Evolutionary conservation across 2,797 vertebrate genomes (phyloP).

Genomic region (Dryobates pubescens): DNA sequence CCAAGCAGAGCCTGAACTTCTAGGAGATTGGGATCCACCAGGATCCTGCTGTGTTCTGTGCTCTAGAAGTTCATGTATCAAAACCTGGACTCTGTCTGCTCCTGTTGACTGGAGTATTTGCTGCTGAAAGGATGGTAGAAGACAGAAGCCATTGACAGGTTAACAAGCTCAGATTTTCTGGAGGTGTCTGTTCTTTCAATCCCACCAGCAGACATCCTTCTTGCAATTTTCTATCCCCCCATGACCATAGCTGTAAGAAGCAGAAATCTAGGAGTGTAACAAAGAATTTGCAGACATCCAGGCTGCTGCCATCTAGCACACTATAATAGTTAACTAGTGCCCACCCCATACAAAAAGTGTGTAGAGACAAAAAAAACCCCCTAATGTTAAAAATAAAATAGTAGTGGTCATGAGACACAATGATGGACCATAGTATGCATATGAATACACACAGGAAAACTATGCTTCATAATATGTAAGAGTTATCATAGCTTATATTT

Average conservation of each 20-base stretch:
- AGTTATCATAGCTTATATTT: not conserved
- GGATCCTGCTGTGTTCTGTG: not conserved
- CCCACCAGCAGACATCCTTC: not conserved
- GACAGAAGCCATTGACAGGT: not conserved
- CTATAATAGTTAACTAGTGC: not conserved
- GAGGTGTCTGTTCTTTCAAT: not conserved
- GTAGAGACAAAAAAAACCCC: not conserved
- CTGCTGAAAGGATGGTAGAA: not conserved
- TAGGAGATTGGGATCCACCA: not conserved
- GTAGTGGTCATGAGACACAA: not conserved
- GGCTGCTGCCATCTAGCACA: not conserved
- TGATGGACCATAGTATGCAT: not conserved
- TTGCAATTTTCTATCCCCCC: rapidly evolving
- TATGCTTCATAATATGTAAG: not conserved
- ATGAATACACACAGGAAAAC: not conserved
- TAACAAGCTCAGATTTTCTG: not conserved
- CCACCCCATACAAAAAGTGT: not conserved
- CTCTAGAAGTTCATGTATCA: not conserved
- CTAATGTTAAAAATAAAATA: not conserved
- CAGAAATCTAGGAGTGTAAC: not conserved
- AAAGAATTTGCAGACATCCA: not conserved
- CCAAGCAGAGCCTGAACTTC: not conserved
- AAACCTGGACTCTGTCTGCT: not conserved
- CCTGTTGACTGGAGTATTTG: not conserved
- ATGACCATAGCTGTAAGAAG: not conserved